Conservation (phyloP, 2,888 invertebrate species). For the Prosapia bicincta region DNA sequence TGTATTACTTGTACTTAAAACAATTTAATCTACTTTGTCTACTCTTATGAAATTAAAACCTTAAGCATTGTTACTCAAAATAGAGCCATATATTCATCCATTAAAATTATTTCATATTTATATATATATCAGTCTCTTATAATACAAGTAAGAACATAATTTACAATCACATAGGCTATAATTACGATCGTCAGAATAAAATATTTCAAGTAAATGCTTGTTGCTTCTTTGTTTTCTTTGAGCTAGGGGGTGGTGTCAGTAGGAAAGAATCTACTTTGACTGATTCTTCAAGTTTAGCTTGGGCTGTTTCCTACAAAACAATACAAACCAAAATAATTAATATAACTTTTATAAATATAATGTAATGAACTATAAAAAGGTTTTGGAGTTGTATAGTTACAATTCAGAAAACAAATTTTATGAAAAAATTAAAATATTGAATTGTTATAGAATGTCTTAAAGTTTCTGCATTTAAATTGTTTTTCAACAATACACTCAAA, state of each 20-base stretch:
- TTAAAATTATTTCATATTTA: neutral
- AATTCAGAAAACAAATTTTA: too few relatives aligned
- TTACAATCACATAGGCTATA: neutral
- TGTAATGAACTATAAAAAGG: too few relatives aligned
- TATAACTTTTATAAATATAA: too few relatives aligned
- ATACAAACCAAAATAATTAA: too few relatives aligned
- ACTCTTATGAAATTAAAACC: neutral
- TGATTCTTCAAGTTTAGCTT: neutral
- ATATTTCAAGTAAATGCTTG: neutral
- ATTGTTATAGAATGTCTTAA: too few relatives aligned
- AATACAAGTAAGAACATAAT: neutral
- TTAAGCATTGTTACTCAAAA: neutral
- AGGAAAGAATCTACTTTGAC: slow-evolving; percentile 21
- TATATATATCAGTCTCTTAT: neutral
- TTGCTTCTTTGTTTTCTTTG: slow-evolving; percentile 42
- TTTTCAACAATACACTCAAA: too few relatives aligned
- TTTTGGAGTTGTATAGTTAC: too few relatives aligned
- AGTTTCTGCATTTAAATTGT: too few relatives aligned
- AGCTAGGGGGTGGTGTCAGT: slow-evolving; percentile 47
- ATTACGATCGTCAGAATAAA: neutral
- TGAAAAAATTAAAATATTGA: too few relatives aligned
- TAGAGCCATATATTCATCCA: neutral
- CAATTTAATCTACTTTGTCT: neutral
- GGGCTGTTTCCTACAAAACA: neutral
- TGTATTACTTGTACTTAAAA: neutral